Evolutionary conservation across 2,888 invertebrate species (phyloP), one percentile per base, ranked within the genome.

Genomic region (Chrysotoxum bicinctum): DNA sequence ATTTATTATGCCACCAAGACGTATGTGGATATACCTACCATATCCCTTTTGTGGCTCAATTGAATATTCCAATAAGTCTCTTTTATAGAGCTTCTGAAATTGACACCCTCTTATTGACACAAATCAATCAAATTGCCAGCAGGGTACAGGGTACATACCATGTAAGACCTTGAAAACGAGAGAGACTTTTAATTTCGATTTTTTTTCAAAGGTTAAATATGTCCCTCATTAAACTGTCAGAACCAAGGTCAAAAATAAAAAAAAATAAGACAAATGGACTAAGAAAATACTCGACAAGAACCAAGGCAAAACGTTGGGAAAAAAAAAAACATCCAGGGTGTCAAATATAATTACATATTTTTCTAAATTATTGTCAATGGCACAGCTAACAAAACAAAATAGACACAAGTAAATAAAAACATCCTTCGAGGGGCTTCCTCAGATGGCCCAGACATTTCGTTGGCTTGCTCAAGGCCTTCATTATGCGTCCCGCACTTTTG

Each of bases 321-420:
- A 26, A 30, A 9, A 26, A 19, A 35, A 56, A 32, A 56, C 1
- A 58, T 21, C 12, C 14, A 58, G 19, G 50, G 32, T 66, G 48
- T 30, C 50, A 66, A 78, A 72, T 72, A 64, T 52, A 78, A 78
- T 78, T 78, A n/a, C n/a, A n/a, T n/a, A 70, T 64, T 48, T 54
- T 70, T 70, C 19, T 66, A 37, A 56, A 72, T 37, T 56, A 72
- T 37, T 56, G 70, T 78, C 70, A 70, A 70, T 72, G 62, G 77
- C 32, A 19, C 0, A 75, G 16, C 64, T 23, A 74, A 54, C 54
- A 74, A 74, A n/a, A 43, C 52, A 62, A 64, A 66, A 50, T 32
- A 66, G 64, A 74, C 50, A 64, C 26, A 77, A 64, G 62, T 45
- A 64, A 78, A 72, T 70, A 78, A 54, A 56, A 70, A 64, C 70